Evolutionary conservation across 2,888 invertebrate genomes (phyloP), one percentile per base, ranked within the genome.

Genomic region (Conops quadrifasciatus): DNA sequence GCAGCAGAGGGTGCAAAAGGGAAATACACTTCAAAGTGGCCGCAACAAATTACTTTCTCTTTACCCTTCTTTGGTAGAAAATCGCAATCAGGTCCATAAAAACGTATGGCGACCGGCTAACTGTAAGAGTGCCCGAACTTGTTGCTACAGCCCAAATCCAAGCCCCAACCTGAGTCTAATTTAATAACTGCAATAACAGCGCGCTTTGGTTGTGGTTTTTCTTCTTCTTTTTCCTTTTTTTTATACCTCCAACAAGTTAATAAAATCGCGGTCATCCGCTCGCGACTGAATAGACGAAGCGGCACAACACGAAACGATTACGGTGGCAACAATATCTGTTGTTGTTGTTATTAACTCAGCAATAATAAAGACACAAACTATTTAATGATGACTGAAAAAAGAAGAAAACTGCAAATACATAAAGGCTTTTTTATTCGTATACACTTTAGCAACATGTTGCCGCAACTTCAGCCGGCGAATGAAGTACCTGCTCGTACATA

Each of bases 31-130:
- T 36, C 5, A 21, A 53, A 21, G 53, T 21, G 11, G 19, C 28
- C 1, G 64, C 64, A 64, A 16, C 77, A 77, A 78, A 78, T 79
- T 77, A 79, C 79, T 80, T 79, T 80, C 79, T 79, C 79, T 73
- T 79, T 79, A 74, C 78, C 79, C 80, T 78, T 78, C 78, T 80
- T 80, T 77, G 79, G 80, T 73, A 75, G 49, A 30, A 64, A 49
- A 47, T 49, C 28, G 49, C 51, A 11, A 19, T 49, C 74, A 21
- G n/a, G 74, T 75, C 76, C 73, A 74, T 74, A 75, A 75, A 74
- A n/a, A 49, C 47, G 36, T 49, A 63, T 36, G 16, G 30, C 30
- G 36, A 36, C 36, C 36, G 36, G 36, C 36, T 36, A 4, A 36
- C 36, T 36, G 5, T 9, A n/a, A n/a, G n/a, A n/a, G n/a, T n/a